Base-by-base conservation (phyloP, 2,888 invertebrate genomes). In the Nycteola revayana region DNA sequence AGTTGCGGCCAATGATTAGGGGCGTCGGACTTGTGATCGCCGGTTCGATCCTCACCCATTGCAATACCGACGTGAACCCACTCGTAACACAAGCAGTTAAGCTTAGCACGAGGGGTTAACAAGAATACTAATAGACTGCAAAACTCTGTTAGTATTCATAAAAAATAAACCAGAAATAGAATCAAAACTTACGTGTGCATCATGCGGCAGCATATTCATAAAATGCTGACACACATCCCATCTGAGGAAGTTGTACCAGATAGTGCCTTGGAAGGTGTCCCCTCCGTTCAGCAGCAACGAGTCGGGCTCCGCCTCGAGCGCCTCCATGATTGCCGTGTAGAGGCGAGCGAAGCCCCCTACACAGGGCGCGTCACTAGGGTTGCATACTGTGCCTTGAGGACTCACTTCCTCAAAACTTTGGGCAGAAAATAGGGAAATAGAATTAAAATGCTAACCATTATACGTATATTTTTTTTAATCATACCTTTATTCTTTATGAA, bases 221-320 rank as follows among this genome's bases (percentile, higher is more conserved):
- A 96, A 95, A 53, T 83, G 69, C 28, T 93, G 91, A 0, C 93
- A 93, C 7, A 93, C 93, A 54, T 93, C 93, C 93, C 94, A 94
- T 38, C 92, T 81, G 28, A 93, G 88, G 35, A 94, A 74, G 56
- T 93, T 93, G 75, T 95, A 96, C 94, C 95, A 96, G 4, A 95
- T 83, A 1, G 93, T 93, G 25, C 88, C 88, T 39, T 93, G 93
- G 71, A 90, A 94, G 50, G 91, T 90, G 73, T 93, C 93, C 0
- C 94, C 94, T 0, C 91, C 93, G 54, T 93, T 93, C 25, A 94
- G 75, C 14, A 93, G 81, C 18, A 94, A 59, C 0, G 91, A 86
- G 36, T 92, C 75, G 0, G 95, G 95, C 3, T 96, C 80, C 6
- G 77, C 81, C 44, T 81, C 78, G 2, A 64, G 38, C 1, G 67